Base-by-base conservation (phyloP, 2,113 vertebrate genomes). In the Abramis brama region DNA sequence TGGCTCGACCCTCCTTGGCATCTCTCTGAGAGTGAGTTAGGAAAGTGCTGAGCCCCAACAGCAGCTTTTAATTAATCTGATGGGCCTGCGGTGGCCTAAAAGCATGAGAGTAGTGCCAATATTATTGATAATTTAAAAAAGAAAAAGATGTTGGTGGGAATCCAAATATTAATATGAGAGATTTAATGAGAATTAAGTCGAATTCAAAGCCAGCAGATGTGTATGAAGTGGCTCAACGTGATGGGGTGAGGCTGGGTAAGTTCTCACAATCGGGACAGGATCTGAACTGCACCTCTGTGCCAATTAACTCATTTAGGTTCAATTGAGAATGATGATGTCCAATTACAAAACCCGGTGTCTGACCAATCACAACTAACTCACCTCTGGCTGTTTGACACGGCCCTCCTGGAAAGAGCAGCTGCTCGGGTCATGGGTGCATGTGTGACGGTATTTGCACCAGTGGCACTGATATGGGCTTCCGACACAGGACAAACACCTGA, bases 401-500 rank as follows among this genome's bases (percentile, higher is more conserved):
- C 98, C 98, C 89, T 99, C 98, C 91, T 97, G 96, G 93, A 99
- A 99, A 89, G 97, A 99, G 90, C 98, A 99, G 4, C 96, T 97
- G 74, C 95, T 96, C 15, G 98, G 98, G 88, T 99, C 97, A 0
- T 99, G 96, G 73, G 98, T 99, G 86, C 98, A 99, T 87, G 97
- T 94, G 0, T 99, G 98, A 50, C 97, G 96, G 91, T 97, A 99
- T 94, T 99, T 99, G 91, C 98, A 99, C 98, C 98, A 99, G 93
- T 99, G 97, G 45, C 98, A 99, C 84, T 96, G 95, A 87, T 98
- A 99, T 0, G 98, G 98, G 79, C 98, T 99, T 87, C 97, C 96
- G 85, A 99, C 98, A 0, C 98, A 99, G 0, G 98, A 99, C 86
- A 99, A 92, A 85, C 98, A 99, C 86, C 98, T 99, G 50, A 75